Conservation (phyloP, 2,113 vertebrate species). For the Apteryx owenii region DNA sequence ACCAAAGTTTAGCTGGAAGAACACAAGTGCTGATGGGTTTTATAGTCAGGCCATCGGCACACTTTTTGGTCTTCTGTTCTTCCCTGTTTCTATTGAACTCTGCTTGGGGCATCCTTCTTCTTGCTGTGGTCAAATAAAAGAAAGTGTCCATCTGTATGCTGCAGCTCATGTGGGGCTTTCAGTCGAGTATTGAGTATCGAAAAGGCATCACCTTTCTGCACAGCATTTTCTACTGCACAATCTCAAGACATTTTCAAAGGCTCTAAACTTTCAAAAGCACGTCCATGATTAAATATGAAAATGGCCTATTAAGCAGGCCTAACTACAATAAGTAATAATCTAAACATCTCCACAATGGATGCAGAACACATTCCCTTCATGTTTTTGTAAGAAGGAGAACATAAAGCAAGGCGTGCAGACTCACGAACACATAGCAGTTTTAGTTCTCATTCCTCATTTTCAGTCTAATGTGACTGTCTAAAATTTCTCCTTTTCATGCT, state of each 20-base stretch:
- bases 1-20: background rate
- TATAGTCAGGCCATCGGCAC: background rate
- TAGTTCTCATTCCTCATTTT: background rate
- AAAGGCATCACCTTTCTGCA: background rate
- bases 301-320: background rate
- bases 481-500: background rate
- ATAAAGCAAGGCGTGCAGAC: background rate
- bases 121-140: background rate
- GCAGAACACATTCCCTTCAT: background rate
- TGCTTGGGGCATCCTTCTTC: background rate
- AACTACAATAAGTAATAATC: background rate
- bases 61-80: background rate
- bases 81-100: background rate
- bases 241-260: background rate
- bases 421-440: background rate
- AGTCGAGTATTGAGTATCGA: background rate
- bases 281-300: background rate
- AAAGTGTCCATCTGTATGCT: background rate
- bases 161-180: background rate
- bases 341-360: background rate
- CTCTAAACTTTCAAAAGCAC: background rate
- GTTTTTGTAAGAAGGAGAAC: background rate
- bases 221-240: background rate
- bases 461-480: background rate
- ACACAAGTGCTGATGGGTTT: background rate